Evolutionary conservation across 1,140 invertebrate species (phyloP), one percentile per base, ranked within the genome.

Genomic region (Lordiphosa clarofinis): DNA sequence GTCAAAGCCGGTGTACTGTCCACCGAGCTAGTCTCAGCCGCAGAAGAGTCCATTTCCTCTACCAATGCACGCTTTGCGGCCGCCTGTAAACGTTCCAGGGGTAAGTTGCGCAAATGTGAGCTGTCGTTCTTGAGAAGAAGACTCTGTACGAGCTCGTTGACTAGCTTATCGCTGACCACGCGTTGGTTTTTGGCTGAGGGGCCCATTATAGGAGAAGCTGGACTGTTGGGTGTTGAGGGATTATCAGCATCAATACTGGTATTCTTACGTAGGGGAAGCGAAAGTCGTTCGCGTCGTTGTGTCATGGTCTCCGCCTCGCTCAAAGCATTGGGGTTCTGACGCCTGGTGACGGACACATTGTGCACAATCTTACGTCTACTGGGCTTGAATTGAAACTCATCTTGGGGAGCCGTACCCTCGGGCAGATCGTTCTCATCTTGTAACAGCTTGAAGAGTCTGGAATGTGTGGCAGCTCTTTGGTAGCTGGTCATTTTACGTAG

Each of bases 391-490:
- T 86, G 76, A 19, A 84, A 88, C 46, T 88, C 86, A 52, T 88
- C 86, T n/a, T 58, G 59, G 5, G 35, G 37, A 9, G 15, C 35
- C 78, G 33, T 84, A 21, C 89, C 89, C 1, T 91, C 87, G 5
- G 90, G 89, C 72, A 47, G 87, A 76, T 44, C 86, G 21, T 86
- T 86, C 70, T 94, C 93, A 44, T 93, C 91, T 69, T 91, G 92
- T 13, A 94, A 73, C 1, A 94, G 78, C 74, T 92, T 92, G 59
- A 93, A 94, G 9, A 94, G 88, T 53, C 94, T 90, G 10, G 93
- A 94, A 88, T 94, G 94, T 4, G 94, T 94, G 38, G 93, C 91
- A 2, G 93, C 94, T 47, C 94, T 88, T 81, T 94, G 91, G 72
- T 93, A 94, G 49, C 90, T 90, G 4, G 89, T 91, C 53, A 91